A percentile compares a stretch with the other conserved stretches of the same genome.
Evolutionary conservation across 1,140 invertebrate species (phyloP).

Genomic region (Caenorhabditis brenneri): DNA sequence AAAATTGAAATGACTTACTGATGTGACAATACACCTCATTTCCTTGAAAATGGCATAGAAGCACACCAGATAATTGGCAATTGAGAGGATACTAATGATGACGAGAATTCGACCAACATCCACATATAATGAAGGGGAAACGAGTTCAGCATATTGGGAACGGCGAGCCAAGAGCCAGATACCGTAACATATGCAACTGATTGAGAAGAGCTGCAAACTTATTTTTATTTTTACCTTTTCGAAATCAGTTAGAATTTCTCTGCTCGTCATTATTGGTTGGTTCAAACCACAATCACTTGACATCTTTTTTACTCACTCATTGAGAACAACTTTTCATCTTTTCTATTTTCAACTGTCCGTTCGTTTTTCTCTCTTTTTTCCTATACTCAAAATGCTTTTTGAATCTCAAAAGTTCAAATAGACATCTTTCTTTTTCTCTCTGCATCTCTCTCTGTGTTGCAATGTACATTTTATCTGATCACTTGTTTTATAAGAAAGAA

Average conservation of each 20-base stretch:
- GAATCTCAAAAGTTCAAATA: not conserved
- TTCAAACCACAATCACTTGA: constrained; percentile 26
- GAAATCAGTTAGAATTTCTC: not conserved
- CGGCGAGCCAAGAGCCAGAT: constrained; percentile 64
- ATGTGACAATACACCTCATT: constrained; percentile 67
- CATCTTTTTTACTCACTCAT: not conserved
- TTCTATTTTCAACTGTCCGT: not conserved
- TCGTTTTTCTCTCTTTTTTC: constrained; percentile 5
- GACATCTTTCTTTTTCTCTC: not conserved
- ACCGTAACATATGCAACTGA: constrained; percentile 65
- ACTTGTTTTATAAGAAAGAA: not conserved
- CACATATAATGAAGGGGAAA: constrained; percentile 68
- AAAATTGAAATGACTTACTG: no score
- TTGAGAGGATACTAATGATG: constrained; percentile 60
- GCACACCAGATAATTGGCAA: constrained; percentile 62
- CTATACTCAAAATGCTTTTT: not conserved
- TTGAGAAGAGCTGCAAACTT: constrained; percentile 60
- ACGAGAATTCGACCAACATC: constrained; percentile 66
- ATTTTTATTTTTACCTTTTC: not conserved
- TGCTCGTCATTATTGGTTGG: not conserved
- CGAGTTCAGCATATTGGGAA: constrained; percentile 67
- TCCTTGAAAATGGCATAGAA: constrained; percentile 65
- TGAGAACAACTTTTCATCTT: not conserved
- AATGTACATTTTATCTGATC: not conserved
- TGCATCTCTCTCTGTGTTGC: not conserved